Evolutionary conservation across 2,888 invertebrate genomes (phyloP).

Genomic region (Beris morrisii): DNA sequence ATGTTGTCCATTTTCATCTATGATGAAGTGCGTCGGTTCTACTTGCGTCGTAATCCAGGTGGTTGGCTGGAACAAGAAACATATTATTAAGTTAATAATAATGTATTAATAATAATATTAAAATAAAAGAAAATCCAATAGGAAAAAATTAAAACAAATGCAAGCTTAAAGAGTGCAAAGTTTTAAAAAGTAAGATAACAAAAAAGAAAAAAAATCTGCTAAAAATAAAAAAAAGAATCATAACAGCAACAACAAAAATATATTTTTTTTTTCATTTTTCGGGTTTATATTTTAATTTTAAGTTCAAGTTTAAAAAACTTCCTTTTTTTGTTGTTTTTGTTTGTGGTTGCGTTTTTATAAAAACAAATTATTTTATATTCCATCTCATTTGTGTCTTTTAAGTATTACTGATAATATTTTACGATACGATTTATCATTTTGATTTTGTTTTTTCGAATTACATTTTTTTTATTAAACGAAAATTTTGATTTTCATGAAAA

Average conservation of each 20-base stretch:
- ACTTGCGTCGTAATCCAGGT: conserved; percentile 95
- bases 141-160: conserved; percentile 36
- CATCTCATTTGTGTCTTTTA: conserved; percentile 26
- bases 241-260: conserved; percentile 27
- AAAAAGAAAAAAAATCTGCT: conserved; percentile 37
- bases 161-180: conserved; percentile 45
- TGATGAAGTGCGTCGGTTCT: conserved; percentile 97
- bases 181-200: conserved; percentile 34
- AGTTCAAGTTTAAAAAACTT: conserved; percentile 6
- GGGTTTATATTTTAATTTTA: neutral
- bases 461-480: conserved; percentile 43
- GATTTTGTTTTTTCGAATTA: conserved; percentile 41
- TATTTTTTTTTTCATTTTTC: conserved; percentile 32
- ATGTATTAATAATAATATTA: conserved; percentile 45
- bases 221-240: conserved; percentile 36
- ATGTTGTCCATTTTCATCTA: conserved; percentile 98
- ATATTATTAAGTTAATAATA: conserved; percentile 76
- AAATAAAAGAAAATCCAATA: conserved; percentile 49
- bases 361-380: conserved; percentile 3
- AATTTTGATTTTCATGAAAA: conserved; percentile 50
- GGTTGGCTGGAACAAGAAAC: conserved; percentile 99
- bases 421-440: conserved; percentile 4
- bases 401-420: conserved; percentile 12
- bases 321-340: conserved; percentile 5
- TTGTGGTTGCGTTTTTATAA: no score